phyloP scores from a whole-genome alignment of 2,888 invertebrate species.

The Apotomis betuletana region DNA sequence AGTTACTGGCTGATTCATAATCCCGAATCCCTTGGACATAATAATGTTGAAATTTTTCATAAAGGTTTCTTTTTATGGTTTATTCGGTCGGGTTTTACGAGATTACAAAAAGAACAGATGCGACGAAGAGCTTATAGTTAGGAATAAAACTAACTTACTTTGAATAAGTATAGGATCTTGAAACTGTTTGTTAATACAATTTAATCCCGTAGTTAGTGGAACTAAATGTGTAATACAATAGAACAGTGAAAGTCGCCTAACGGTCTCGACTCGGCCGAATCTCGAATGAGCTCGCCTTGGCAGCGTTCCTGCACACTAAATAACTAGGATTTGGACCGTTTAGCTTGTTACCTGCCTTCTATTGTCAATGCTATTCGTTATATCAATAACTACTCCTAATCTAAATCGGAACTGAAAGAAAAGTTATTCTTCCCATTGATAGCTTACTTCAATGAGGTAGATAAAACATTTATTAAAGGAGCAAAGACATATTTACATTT shows the following conservation, averaged over 20 bases:
- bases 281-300: constrained; percentile 33
- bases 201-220: constrained; percentile 36
- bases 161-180: background rate
- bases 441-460: background rate
- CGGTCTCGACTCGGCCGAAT: constrained; percentile 48
- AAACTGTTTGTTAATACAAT: background rate
- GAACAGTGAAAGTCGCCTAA: constrained; percentile 54
- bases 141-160: background rate
- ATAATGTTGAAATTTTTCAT: too few relatives aligned
- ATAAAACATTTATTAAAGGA: too few relatives aligned
- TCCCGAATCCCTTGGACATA: too few relatives aligned
- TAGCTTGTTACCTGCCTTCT: constrained; percentile 26
- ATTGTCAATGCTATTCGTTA: constrained; percentile 37
- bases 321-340: constrained; percentile 33
- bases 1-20: too few relatives aligned
- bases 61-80: too few relatives aligned
- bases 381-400: background rate
- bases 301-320: constrained; percentile 32
- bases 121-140: background rate
- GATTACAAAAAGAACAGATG: background rate
- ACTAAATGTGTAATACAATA: constrained; percentile 47
- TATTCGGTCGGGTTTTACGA: too few relatives aligned
- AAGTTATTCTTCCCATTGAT: background rate
- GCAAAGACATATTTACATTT: background rate
- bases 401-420: background rate